Base-by-base conservation (phyloP, 2,113 vertebrate species). In the Shinisaurus crocodilurus region DNA sequence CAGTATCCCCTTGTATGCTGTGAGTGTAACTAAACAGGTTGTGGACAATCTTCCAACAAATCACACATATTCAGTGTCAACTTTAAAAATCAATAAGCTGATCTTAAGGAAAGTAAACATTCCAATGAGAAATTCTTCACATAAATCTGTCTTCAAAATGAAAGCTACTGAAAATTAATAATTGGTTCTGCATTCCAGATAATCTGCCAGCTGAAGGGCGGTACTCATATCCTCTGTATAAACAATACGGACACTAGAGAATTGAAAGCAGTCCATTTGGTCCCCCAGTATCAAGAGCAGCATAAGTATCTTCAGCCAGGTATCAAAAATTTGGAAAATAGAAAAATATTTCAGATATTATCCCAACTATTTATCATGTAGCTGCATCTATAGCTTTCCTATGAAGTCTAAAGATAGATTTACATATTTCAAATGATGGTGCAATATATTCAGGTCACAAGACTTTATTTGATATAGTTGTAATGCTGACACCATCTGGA, bases 181-280 rank as follows among this genome's bases (percentile, higher is more conserved):
- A 18, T 87, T 92, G 69, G 0, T 92, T 82, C 83, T 81, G 84
- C 20, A 23, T 94, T 95, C 20, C 72, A 96, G 93, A 90, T 96
- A 91, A 85, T 96, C 13, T 96, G 77, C 45, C 94, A 93, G 40
- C 8, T 96, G 93, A 94, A 96, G 91, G 93, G 88, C 85, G 90
- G 92, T 0, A 48, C 95, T 12, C 94, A 94, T 27, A 92, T 96
- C 89, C 79, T 97, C 34, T 95, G 91, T 65, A 79, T 94, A 25
- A 95, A 95, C 43, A 90, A 16, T 32, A 89, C 90, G 76, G 92
- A 88, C 43, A 63, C 95, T 10, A 40, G 94, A 74, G 96, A 95
- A 0, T 83, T 95, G 2, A 95, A 96, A 77, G 81, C 90, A 3
- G 54, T 95, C 72, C 85, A 94, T 34, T 16, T 96, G 83, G 89